Percentiles rank a stretch among this genome's conserved stretches.
Evolutionary conservation across 2,888 invertebrate species (phyloP).

Genomic region (Luperina testacea): DNA sequence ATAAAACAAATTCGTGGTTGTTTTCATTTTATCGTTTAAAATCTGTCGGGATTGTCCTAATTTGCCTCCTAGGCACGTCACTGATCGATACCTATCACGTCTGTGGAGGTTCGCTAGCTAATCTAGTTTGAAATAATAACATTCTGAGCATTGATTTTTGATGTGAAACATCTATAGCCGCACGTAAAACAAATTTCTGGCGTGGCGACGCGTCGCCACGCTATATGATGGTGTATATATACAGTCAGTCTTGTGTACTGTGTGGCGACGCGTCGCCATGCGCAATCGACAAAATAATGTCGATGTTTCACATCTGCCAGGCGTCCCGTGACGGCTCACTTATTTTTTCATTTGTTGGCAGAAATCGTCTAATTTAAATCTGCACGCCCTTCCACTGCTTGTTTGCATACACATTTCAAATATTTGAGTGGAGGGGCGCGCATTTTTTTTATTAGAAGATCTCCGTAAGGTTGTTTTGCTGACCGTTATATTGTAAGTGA

Average conservation of each 20-base stretch:
- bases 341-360: too few relatives aligned
- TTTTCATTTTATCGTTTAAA: not conserved
- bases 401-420: not conserved
- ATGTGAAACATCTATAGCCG: too few relatives aligned
- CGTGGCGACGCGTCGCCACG: too few relatives aligned
- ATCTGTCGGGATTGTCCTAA: not conserved
- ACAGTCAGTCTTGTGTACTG: too few relatives aligned
- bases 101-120: not conserved
- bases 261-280: too few relatives aligned
- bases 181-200: too few relatives aligned
- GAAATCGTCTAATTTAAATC: not conserved
- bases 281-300: too few relatives aligned
- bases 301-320: too few relatives aligned
- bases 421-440: not conserved
- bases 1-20: too few relatives aligned
- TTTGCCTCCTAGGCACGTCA: too few relatives aligned
- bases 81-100: not conserved
- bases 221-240: too few relatives aligned
- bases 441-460: not conserved
- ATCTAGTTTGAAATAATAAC: not conserved
- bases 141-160: not conserved
- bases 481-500: slow-evolving; percentile 48
- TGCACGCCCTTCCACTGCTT: not conserved
- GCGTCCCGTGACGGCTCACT: too few relatives aligned
- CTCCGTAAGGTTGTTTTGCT: slow-evolving; percentile 52